Conservation (phyloP, 2,888 invertebrate species). For the Mesorhabditis sp. region DNA sequence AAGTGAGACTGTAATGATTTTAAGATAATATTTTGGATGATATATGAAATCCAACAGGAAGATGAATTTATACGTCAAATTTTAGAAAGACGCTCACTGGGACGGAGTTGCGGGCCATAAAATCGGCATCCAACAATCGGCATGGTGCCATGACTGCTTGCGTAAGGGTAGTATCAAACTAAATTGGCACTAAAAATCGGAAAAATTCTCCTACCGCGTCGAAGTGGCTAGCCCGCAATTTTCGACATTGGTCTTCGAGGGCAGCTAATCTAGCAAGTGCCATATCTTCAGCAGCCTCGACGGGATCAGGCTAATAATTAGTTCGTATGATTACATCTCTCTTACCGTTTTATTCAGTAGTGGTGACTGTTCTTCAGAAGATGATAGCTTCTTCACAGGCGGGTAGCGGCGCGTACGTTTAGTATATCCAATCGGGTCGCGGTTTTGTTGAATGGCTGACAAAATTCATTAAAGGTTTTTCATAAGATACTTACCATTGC, state of each 20-base stretch:
- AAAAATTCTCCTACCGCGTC: conserved; percentile 18
- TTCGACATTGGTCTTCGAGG: conserved; percentile 17
- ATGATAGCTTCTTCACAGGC: conserved; percentile 28
- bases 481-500: conserved; percentile 26
- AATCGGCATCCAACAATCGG: conserved; percentile 23
- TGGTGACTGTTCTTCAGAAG: conserved; percentile 21
- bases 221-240: conserved; percentile 27
- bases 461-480: neutral
- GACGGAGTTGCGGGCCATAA: conserved; percentile 24
- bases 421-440: conserved; percentile 57
- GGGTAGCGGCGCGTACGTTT: conserved; percentile 55
- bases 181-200: neutral
- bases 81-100: conserved; percentile 14
- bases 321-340: neutral
- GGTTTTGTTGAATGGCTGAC: conserved; percentile 55
- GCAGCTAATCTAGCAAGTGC: conserved; percentile 16
- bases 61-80: neutral
- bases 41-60: neutral
- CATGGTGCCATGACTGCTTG: conserved; percentile 33
- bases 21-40: neutral
- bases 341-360: conserved; percentile 4
- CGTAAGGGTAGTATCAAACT: conserved; percentile 13
- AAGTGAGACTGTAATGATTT: conserved; percentile 10
- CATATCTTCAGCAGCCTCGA: conserved; percentile 17
- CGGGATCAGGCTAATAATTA: conserved; percentile 8